A percentile compares a stretch with the other conserved stretches of the same genome.
Conservation (phyloP, 2,888 invertebrate genomes). For the Acanthococcus lagerstroemiae region DNA sequence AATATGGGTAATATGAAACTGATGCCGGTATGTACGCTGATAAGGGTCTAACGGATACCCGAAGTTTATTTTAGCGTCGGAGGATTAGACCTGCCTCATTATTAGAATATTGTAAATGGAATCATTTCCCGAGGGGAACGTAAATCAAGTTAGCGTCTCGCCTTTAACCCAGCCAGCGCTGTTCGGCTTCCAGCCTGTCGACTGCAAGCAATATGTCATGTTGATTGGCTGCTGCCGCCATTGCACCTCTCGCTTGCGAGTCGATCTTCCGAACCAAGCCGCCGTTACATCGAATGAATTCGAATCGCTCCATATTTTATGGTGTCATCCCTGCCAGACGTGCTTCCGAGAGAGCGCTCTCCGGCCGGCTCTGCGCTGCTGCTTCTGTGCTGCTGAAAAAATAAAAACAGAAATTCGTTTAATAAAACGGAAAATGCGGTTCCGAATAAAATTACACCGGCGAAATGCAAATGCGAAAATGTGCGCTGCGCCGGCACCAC, state of each 20-base stretch:
- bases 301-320: too few relatives aligned
- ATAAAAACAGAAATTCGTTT: too few relatives aligned
- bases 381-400: too few relatives aligned
- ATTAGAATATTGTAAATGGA: conserved; percentile 29
- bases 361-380: too few relatives aligned
- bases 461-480: too few relatives aligned
- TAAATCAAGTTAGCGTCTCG: conserved; percentile 29
- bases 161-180: conserved; percentile 16
- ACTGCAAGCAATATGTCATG: conserved; percentile 31
- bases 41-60: conserved; percentile 5
- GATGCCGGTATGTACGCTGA: conserved; percentile 10
- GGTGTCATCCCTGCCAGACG: too few relatives aligned
- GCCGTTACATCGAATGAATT: too few relatives aligned
- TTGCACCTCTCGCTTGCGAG: not conserved
- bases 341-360: too few relatives aligned
- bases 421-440: too few relatives aligned
- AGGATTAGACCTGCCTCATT: conserved; percentile 22
- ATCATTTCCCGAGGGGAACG: conserved; percentile 26
- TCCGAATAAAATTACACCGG: too few relatives aligned
- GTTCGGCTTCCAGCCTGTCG: conserved; percentile 26
- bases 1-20: conserved; percentile 24
- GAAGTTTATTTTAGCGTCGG: conserved; percentile 23
- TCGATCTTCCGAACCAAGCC: not conserved
- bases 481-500: too few relatives aligned
- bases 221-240: conserved; percentile 26